phyloP scores from a whole-genome alignment of 2,888 invertebrate species.

The Eupeodes luniger region DNA sequence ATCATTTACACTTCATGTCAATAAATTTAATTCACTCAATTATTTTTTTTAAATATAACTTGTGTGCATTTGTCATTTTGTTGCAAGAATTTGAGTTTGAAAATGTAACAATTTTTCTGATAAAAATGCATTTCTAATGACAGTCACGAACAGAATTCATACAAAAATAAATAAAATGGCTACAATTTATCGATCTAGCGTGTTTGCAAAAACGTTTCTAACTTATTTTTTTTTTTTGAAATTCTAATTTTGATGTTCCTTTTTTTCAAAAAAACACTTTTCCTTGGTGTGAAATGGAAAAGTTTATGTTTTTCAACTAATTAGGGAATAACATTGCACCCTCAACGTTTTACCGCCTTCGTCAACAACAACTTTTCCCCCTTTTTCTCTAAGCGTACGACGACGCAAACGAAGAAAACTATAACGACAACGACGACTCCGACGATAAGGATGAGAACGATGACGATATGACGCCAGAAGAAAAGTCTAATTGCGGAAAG shows the following conservation, averaged over 20 bases:
- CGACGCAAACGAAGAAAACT: neutral
- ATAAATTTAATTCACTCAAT: neutral
- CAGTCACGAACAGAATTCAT: too few species aligned
- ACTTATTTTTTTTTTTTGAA: too few species aligned
- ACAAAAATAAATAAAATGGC: too few species aligned
- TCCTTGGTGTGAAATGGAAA: slow-evolving; percentile 57
- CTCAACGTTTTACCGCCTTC: slow-evolving; percentile 25
- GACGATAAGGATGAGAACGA: neutral
- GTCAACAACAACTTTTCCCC: neutral
- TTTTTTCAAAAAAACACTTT: slow-evolving; percentile 21
- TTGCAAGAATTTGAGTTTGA: too few species aligned
- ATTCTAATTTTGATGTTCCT: slow-evolving; percentile 32
- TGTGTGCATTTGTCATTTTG: too few species aligned
- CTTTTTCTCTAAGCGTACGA: neutral
- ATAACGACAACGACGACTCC: neutral
- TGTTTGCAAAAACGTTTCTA: too few species aligned
- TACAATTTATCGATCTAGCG: too few species aligned
- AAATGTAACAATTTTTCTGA: too few species aligned
- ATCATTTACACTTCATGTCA: neutral
- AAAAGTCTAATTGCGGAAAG: slow-evolving; percentile 67
- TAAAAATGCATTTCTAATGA: too few species aligned
- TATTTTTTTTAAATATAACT: too few species aligned
- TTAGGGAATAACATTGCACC: slow-evolving; percentile 60
- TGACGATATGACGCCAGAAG: neutral
- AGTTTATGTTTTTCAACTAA: slow-evolving; percentile 72